Evolutionary conservation across 2,888 invertebrate genomes (phyloP).

Genomic region (Diabrotica balteata): DNA sequence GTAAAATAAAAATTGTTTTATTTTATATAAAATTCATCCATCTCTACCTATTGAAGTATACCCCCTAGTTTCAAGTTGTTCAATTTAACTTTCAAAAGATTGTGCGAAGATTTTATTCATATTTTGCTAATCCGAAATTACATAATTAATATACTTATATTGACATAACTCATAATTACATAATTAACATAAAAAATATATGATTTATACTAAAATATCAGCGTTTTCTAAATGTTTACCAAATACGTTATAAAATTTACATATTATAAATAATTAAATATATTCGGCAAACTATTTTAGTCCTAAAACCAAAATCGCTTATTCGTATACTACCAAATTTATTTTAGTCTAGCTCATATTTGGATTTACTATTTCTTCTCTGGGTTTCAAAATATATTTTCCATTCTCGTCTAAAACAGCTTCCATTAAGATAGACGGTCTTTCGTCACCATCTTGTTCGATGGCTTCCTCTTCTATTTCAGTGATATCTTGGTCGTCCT

Average conservation of each 20-base stretch:
- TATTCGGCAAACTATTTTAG: not conserved
- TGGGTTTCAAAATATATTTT: conserved; percentile 40
- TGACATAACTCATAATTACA: too few relatives aligned
- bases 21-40: too few relatives aligned
- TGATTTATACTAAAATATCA: conserved; percentile 1
- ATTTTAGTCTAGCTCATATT: not conserved
- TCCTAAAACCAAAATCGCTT: not conserved
- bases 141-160: too few relatives aligned
- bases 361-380: conserved; percentile 3
- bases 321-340: conserved; percentile 2
- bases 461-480: conserved; percentile 43
- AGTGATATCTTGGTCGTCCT: conserved; percentile 30
- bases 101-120: too few relatives aligned
- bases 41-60: too few relatives aligned
- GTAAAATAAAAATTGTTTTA: too few relatives aligned
- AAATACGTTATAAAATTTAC: not conserved
- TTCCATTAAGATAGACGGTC: conserved; percentile 48
- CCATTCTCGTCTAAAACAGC: conserved; percentile 51
- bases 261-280: not conserved
- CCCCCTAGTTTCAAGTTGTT: too few relatives aligned
- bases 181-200: not conserved
- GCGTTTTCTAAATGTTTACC: not conserved
- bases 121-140: too few relatives aligned
- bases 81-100: too few relatives aligned
- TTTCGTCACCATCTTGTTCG: conserved; percentile 41